These are phyloP conservation scores for Hydrotaea diabolus DNA, from an alignment of 2,888 invertebrate species.

Conservation along the genomic window DNA sequence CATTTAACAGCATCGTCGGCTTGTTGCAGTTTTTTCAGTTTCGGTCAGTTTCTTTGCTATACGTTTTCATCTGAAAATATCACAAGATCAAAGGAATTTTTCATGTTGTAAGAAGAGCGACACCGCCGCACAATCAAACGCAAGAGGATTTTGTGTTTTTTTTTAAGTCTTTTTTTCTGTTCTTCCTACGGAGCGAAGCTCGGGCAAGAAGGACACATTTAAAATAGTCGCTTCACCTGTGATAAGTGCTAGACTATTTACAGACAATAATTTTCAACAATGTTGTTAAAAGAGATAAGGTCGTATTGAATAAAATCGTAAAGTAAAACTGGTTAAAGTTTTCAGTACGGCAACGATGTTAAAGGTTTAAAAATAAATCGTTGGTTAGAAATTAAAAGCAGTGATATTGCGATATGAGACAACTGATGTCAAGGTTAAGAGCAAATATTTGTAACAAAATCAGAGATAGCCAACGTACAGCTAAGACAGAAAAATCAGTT, in stretches of 20 bases:
- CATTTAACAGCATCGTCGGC: slow-evolving; percentile 58
- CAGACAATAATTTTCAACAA: slow-evolving; percentile 41
- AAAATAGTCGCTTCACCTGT: background rate
- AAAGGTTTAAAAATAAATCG: no score
- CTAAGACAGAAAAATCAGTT: no score
- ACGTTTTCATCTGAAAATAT: slow-evolving; percentile 71
- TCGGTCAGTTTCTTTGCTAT: slow-evolving; percentile 19
- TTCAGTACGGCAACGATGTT: no score
- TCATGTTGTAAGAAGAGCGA: slow-evolving; percentile 72
- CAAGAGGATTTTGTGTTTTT: background rate
- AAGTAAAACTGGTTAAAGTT: no score
- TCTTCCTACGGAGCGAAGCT: no score
- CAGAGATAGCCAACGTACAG: no score
- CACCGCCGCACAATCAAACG: slow-evolving; percentile 62
- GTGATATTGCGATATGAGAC: no score
- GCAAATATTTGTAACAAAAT: no score
- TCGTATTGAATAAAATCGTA: no score
- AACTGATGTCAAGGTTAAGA: no score
- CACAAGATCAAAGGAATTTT: slow-evolving; percentile 78
- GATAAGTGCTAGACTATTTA: slow-evolving; percentile 47
- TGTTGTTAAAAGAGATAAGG: slow-evolving; percentile 25
- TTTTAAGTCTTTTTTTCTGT: background rate
- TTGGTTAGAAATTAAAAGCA: no score
- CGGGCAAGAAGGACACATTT: slow-evolving; percentile 11
- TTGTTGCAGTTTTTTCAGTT: slow-evolving; percentile 37